These are phyloP conservation scores for Emys orbicularis DNA, from an alignment of 2,797 vertebrate species.

Conservation along the genomic window DNA sequence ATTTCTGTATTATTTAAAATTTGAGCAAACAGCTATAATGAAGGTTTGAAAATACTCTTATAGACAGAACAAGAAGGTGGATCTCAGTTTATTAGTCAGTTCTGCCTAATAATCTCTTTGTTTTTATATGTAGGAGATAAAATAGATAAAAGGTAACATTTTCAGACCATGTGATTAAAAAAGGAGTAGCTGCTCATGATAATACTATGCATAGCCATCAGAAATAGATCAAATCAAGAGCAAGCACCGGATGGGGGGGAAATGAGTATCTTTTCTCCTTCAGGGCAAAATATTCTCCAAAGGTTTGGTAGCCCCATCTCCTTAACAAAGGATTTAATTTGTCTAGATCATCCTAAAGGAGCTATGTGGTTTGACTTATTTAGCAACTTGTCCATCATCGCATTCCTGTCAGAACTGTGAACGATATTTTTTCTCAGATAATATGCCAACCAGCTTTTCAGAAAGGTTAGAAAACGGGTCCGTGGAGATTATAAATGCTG, in stretches of 20 bases:
- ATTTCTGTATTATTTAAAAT: neutral
- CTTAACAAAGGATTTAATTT: conserved; percentile 17
- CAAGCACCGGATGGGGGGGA: neutral
- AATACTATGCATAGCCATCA: neutral
- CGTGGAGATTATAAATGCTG: neutral
- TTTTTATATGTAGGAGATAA: neutral
- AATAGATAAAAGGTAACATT: neutral
- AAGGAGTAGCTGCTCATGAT: neutral
- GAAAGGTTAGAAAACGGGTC: neutral
- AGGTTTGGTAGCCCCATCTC: neutral
- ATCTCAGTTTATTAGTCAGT: neutral
- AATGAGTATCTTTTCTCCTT: neutral
- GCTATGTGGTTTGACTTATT: neutral
- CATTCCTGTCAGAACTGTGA: neutral
- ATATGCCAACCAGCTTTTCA: neutral
- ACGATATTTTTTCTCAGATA: neutral
- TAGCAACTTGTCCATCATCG: neutral
- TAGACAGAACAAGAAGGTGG: neutral
- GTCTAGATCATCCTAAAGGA: neutral
- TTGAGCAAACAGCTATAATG: neutral
- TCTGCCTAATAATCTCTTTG: neutral
- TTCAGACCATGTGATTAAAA: neutral
- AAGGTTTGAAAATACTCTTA: neutral
- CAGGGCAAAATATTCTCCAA: neutral
- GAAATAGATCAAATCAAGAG: neutral